These are phyloP conservation scores for Epinotia nisella DNA, from an alignment of 2,888 invertebrate genomes.

Conservation along the genomic window DNA sequence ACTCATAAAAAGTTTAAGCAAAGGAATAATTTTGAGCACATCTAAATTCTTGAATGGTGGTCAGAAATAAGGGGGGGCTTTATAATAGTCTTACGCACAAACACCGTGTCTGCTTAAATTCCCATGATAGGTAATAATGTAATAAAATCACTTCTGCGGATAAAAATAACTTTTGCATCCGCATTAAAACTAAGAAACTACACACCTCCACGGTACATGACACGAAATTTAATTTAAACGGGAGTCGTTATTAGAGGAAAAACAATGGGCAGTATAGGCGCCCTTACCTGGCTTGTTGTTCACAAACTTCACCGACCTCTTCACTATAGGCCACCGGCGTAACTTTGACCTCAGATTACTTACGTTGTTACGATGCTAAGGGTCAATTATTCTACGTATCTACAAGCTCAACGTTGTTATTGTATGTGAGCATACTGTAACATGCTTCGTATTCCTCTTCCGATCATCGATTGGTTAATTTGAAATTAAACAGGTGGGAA, in stretches of 20 bases:
- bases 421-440: neutral
- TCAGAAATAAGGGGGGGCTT: no score
- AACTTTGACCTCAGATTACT: neutral
- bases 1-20: no score
- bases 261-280: constrained; percentile 71
- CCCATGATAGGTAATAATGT: neutral
- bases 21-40: no score
- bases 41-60: no score
- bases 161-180: neutral
- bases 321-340: neutral
- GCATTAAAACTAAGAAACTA: constrained; percentile 12
- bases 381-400: neutral
- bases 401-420: neutral
- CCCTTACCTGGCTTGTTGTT: constrained; percentile 50
- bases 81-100: no score
- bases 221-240: constrained; percentile 39
- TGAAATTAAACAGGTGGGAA: neutral
- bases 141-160: neutral
- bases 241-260: constrained; percentile 43
- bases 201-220: constrained; percentile 30
- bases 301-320: neutral
- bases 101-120: neutral
- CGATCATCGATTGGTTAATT: neutral
- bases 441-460: neutral
- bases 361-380: neutral